Conservation (phyloP, 2,797 vertebrate genomes). For the Monodelphis domestica region DNA sequence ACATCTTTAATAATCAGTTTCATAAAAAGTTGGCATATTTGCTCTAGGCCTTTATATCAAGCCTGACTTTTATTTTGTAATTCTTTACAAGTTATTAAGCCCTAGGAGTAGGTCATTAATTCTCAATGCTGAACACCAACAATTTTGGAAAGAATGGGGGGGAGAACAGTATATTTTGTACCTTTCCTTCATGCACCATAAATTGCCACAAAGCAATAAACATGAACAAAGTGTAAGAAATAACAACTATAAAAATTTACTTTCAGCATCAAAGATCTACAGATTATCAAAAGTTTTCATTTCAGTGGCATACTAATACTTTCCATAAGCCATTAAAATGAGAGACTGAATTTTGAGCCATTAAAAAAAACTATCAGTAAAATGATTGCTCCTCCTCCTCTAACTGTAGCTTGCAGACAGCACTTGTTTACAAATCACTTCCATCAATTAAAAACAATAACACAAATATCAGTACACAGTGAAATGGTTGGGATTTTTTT, state of each 20-base stretch:
- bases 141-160: background rate
- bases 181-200: background rate
- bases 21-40: slow-evolving; percentile 32
- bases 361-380: background rate
- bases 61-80: slow-evolving; percentile 3
- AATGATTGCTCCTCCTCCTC: background rate
- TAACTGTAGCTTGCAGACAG: background rate
- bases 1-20: slow-evolving; percentile 43
- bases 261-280: slow-evolving; percentile 14
- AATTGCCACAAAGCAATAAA: slow-evolving; percentile 33
- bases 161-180: background rate
- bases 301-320: background rate
- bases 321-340: slow-evolving; percentile 17
- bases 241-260: background rate
- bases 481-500: background rate
- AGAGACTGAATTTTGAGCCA: background rate
- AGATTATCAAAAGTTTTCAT: slow-evolving; percentile 27
- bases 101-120: background rate
- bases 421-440: background rate
- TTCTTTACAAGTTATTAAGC: slow-evolving; percentile 24
- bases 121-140: slow-evolving; percentile 4
- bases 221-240: slow-evolving; percentile 42
- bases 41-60: slow-evolving; percentile 26
- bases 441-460: background rate
- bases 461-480: background rate